Evolutionary conservation across 1,140 invertebrate species (phyloP).

Genomic region (Druon quercuslanigerum): DNA sequence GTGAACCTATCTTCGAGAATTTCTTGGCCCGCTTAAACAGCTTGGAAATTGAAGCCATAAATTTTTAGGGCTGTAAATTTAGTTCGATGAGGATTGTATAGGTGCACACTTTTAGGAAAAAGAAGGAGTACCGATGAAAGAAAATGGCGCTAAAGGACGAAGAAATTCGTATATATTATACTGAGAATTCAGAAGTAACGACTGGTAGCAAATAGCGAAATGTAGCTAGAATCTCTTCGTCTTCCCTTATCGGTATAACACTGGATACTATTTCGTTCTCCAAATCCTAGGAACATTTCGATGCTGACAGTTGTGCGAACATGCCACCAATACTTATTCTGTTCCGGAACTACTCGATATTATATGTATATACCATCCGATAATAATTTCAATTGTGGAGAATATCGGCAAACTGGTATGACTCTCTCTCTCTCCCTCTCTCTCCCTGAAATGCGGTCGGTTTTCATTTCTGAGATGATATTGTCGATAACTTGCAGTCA

Average conservation of each 20-base stretch:
- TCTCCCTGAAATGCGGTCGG: background rate
- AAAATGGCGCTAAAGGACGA: conserved; percentile 33
- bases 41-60: conserved; percentile 74
- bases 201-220: background rate
- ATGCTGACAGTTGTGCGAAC: conserved; percentile 5
- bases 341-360: background rate
- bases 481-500: background rate
- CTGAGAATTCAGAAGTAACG: conserved; percentile 25
- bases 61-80: conserved; percentile 69
- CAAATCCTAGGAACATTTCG: conserved; percentile 15
- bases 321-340: background rate
- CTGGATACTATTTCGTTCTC: conserved; percentile 18
- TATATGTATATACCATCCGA: background rate
- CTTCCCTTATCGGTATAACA: conserved; percentile 12
- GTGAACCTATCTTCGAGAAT: conserved; percentile 45
- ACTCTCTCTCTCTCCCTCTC: too few species aligned
- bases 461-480: background rate
- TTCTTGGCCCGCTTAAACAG: conserved; percentile 53
- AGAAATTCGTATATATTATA: conserved; percentile 27
- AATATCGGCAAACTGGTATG: conserved; percentile 3
- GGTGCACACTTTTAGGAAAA: background rate
- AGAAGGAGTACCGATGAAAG: background rate
- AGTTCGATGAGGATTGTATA: conserved; percentile 14
- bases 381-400: conserved; percentile 27
- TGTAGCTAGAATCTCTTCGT: background rate